Percentiles rank a stretch among this genome's conserved stretches.
These are phyloP conservation scores for Grus americana DNA, from an alignment of 2,113 vertebrate genomes.

Conservation along the genomic window DNA sequence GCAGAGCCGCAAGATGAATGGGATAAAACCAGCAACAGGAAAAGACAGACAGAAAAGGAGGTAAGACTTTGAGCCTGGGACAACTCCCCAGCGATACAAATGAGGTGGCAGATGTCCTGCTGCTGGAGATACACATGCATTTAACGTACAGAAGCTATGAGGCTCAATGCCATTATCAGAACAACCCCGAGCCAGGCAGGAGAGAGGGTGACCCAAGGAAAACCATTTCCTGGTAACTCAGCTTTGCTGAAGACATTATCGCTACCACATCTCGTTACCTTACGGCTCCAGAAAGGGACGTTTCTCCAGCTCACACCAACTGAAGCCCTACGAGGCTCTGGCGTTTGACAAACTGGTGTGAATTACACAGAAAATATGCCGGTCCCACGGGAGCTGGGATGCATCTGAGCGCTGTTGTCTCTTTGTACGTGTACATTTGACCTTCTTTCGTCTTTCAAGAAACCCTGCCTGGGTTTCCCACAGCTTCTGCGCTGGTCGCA, in stretches of 20 bases:
- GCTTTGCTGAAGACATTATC: neutral
- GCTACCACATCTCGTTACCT: fast-evolving
- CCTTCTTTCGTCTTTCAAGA: neutral
- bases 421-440: fast-evolving
- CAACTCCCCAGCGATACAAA: neutral
- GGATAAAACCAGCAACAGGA: fast-evolving
- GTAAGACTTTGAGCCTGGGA: neutral
- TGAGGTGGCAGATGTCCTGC: neutral
- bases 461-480: neutral
- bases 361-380: neutral
- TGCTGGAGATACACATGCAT: neutral
- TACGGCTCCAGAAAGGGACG: fast-evolving
- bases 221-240: neutral
- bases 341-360: neutral
- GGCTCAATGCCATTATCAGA: neutral
- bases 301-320: neutral
- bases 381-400: fast-evolving
- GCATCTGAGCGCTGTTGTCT: fast-evolving
- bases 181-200: neutral
- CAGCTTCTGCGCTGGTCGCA: neutral
- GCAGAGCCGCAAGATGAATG: fast-evolving
- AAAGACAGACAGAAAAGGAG: neutral
- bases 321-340: neutral
- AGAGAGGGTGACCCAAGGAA: neutral
- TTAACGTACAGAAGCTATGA: neutral